Base-by-base conservation (phyloP, 2,797 vertebrate genomes). In the Onychomys torridus region DNA sequence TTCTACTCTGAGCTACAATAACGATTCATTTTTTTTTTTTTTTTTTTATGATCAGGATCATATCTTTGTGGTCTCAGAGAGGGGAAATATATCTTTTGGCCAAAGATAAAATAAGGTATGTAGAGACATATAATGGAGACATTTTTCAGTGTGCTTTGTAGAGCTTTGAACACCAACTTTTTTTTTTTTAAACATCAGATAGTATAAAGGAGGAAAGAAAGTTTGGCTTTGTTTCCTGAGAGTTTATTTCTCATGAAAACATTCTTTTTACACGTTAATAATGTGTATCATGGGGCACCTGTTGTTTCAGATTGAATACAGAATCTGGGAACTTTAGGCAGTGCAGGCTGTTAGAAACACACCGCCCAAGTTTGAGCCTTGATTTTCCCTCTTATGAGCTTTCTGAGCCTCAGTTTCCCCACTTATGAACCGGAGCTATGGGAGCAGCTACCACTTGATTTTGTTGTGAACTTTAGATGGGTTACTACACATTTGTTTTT, bases 241-340 rank as follows among this genome's bases (percentile, higher is more conserved):
- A n/a, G 25, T 61, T 84, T 59, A 29, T 61, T 96, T 94, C 29
- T n/a, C n/a, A 37, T 52, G 43, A 88, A 95, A 79, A 57, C 13
- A 55, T 25, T 43, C 1, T 59, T 81, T 79, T 3, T 67, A 63
- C 13, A 46, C 89, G 52, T 71, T 73, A 52, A 25, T 83, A 78
- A 34, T 32, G 71, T n/a, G 46, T 16, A 19, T 16, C 55, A 4
- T 21, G 2, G 25, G 21, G 75, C 49, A 67, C 19, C 29, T 65
- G 19, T 87, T 9, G 37, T 59, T 76, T 84, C 71, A 43, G 59
- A 85, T 32, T 93, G 57, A 89, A 52, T 11, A 71, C 43, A 12
- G 34, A 79, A 93, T 86, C 32, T 25, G 89, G 82, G 92, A 49
- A 59, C 82, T 43, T 46, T 73, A 89, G 17, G 55, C 91, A 86